These are phyloP conservation scores for Hirundo rustica DNA, from an alignment of 2,797 vertebrate species.

Conservation along the genomic window DNA sequence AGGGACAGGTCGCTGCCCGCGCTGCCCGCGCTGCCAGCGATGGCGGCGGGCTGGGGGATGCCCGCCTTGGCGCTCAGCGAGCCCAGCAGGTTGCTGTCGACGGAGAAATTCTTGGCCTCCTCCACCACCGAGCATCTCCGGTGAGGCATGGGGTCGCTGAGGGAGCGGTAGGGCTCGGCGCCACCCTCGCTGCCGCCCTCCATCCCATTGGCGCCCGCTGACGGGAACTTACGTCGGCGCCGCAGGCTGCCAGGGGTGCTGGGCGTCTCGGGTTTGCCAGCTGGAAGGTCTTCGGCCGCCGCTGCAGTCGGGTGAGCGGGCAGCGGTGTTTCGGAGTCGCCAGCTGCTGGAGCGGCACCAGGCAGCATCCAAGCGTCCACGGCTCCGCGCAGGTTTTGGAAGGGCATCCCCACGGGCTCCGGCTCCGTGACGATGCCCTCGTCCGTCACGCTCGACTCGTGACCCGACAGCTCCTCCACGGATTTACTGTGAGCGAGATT, in stretches of 20 bases:
- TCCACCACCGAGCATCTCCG: slow-evolving; percentile 80
- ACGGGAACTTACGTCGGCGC: slow-evolving; percentile 89
- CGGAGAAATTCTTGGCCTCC: slow-evolving; percentile 81
- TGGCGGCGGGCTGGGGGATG: slow-evolving; percentile 70
- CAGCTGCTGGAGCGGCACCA: accelerated
- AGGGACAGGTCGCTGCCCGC: slow-evolving; percentile 91
- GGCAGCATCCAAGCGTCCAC: slow-evolving; percentile 79
- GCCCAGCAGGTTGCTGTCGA: slow-evolving; percentile 94
- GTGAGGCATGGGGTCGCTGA: slow-evolving; percentile 98
- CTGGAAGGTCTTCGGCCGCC: slow-evolving; percentile 50
- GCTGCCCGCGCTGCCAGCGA: slow-evolving; percentile 82
- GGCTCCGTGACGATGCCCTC: slow-evolving; percentile 96
- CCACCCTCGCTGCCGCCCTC: slow-evolving; percentile 84
- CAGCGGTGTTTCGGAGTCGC: background rate
- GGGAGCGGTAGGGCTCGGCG: slow-evolving; percentile 85
- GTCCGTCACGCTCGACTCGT: slow-evolving; percentile 91
- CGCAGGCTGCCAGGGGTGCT: slow-evolving; percentile 86
- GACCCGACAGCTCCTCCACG: slow-evolving; percentile 89
- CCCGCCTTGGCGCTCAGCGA: slow-evolving; percentile 84
- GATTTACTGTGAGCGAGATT: slow-evolving; percentile 78
- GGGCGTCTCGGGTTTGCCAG: slow-evolving; percentile 80
- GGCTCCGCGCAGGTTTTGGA: slow-evolving; percentile 78
- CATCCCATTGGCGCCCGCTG: slow-evolving; percentile 78
- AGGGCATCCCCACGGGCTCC: slow-evolving; percentile 76
- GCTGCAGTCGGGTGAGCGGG: slow-evolving; percentile 3